These are phyloP conservation scores for Diploptera punctata DNA, from an alignment of 2,888 invertebrate species.

Conservation along the genomic window DNA sequence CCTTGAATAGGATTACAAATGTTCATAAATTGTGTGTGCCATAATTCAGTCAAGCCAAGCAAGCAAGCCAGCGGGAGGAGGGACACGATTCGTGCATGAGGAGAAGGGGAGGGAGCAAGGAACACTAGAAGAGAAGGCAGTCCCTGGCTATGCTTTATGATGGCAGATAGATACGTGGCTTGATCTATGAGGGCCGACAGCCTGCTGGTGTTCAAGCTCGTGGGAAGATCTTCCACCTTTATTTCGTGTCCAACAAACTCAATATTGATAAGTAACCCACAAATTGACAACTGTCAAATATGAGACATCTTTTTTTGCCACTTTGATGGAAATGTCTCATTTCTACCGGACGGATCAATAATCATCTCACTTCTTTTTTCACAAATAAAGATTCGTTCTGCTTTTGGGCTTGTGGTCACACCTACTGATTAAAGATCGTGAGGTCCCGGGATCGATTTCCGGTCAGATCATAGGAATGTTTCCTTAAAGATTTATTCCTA, in stretches of 20 bases:
- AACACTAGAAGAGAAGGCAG: conserved; percentile 16
- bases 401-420: too few relatives aligned
- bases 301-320: too few relatives aligned
- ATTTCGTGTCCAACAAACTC: background rate
- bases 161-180: conserved; percentile 44
- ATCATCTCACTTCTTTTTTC: too few relatives aligned
- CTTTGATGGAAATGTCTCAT: too few relatives aligned
- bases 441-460: too few relatives aligned
- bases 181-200: conserved; percentile 45
- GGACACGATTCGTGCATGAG: conserved; percentile 38
- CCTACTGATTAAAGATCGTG: too few relatives aligned
- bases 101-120: conserved; percentile 36
- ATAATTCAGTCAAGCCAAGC: conserved; percentile 55
- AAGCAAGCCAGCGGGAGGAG: conserved; percentile 42
- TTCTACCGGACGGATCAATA: too few relatives aligned
- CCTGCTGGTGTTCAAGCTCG: conserved; percentile 41
- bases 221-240: conserved; percentile 17
- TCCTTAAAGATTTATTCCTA: too few relatives aligned
- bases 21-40: conserved; percentile 58
- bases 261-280: too few relatives aligned
- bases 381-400: too few relatives aligned
- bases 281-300: too few relatives aligned
- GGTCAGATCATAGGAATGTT: too few relatives aligned
- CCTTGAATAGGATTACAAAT: conserved; percentile 60
- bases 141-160: conserved; percentile 42